Percentiles rank a stretch among this genome's conserved stretches.
These are phyloP conservation scores for Poecile atricapillus DNA, from an alignment of 2,113 vertebrate species.

Conservation along the genomic window DNA sequence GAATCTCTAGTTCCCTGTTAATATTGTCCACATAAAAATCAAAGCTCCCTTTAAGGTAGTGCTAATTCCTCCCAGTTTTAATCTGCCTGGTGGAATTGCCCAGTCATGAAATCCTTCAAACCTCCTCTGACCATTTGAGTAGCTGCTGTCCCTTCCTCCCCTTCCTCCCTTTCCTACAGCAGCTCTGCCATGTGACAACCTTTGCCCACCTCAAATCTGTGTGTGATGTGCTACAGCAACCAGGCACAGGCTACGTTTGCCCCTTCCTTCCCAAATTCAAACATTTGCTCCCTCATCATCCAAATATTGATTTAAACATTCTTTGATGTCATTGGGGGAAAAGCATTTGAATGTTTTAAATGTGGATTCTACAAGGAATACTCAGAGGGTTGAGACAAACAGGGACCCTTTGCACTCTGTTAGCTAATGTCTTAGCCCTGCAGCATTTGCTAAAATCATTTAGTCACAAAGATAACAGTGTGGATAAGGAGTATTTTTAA, in stretches of 20 bases:
- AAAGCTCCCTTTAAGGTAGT: background rate
- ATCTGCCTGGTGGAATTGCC: background rate
- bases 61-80: background rate
- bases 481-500: constrained; percentile 12
- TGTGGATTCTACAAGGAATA: background rate
- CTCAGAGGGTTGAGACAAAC: background rate
- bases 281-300: constrained; percentile 4
- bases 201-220: background rate
- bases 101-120: background rate
- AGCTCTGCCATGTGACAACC: background rate
- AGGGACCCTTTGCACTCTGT: background rate
- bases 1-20: background rate
- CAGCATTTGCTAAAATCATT: constrained; percentile 1
- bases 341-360: background rate
- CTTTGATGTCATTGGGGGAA: constrained; percentile 6
- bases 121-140: rapidly evolving
- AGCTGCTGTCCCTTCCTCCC: background rate
- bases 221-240: background rate
- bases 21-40: background rate
- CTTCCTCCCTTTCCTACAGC: background rate
- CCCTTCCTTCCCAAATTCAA: constrained; percentile 21
- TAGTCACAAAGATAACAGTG: background rate
- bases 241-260: background rate
- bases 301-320: constrained; percentile 21
- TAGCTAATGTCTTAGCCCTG: background rate